Evolutionary conservation across 2,888 invertebrate species (phyloP), one percentile per base, ranked within the genome.

Genomic region (Tipula confusa): DNA sequence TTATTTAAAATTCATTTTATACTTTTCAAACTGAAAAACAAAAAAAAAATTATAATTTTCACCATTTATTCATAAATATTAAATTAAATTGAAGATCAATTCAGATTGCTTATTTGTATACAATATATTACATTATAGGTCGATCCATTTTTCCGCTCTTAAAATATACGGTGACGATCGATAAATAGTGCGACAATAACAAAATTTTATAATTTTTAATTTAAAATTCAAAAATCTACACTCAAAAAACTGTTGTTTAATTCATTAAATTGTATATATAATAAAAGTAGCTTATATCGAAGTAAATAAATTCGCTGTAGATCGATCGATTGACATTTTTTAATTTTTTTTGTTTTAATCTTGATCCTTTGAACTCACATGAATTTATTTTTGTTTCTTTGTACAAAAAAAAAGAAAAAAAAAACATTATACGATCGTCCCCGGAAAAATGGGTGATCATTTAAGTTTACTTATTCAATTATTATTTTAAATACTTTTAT

Each of bases 31-130:
- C 64, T 24, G 13, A 64, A 64, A 18, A 64, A 24, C 2, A 33
- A 1, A 33, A n/a, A n/a, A n/a, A n/a, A 33, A 33, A 7, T 33
- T 33, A 33, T 24, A 64, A 64, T 64, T n/a, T 64, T 64, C 64
- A 64, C 64, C 9, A 64, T 64, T 43, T 36, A 3, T 43, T 5
- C 15, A 64, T 24, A 64, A 24, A 64, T 64, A n/a, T n/a, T n/a
- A 24, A 64, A 64, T 64, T 64, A 64, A 64, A 64, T 24, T 24
- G 64, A 64, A 64, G 64, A 64, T 64, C 64, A 24, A 64, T 64
- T 64, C 64, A 64, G 64, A 64, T 64, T 64, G 64, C 64, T 24
- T n/a, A n/a, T n/a, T n/a, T 64, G 64, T 64, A 64, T 48, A 38
- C 11, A 38, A 9, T 43, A n/a, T 43, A 43, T 43, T 11, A 38